Percentiles rank a stretch among this genome's conserved stretches.
phyloP scores from a whole-genome alignment of 2,113 vertebrate species.

The Gnathonemus echidnorhynchus region DNA sequence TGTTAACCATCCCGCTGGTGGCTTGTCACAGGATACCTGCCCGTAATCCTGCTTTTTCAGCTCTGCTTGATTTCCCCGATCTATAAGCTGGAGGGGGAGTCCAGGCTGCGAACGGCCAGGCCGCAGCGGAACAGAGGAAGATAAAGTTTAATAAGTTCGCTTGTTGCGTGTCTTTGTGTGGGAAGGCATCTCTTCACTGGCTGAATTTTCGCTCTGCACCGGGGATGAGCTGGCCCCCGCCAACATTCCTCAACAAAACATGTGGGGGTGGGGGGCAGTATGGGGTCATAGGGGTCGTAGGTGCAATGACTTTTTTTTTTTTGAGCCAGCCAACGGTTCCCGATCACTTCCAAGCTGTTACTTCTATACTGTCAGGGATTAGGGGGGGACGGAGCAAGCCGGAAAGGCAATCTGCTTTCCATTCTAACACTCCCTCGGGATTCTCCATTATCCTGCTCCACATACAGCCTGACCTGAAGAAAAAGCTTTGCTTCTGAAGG shows the following conservation, averaged over 20 bases:
- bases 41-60: neutral
- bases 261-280: neutral
- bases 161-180: neutral
- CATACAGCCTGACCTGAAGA: conserved; percentile 64
- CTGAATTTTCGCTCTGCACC: neutral
- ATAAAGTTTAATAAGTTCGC: neutral
- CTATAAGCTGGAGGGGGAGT: neutral
- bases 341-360: conserved; percentile 65
- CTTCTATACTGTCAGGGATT: conserved; percentile 61
- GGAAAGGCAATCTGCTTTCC: conserved; percentile 66
- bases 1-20: neutral
- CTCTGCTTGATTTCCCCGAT: neutral
- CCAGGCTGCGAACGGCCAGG: neutral
- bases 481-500: conserved; percentile 72
- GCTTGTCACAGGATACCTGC: neutral
- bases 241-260: conserved; percentile 8
- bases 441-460: conserved; percentile 77
- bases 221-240: neutral
- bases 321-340: conserved; percentile 53
- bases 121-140: neutral
- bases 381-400: conserved; percentile 55
- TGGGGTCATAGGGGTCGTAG: conserved; percentile 38
- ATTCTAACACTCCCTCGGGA: conserved; percentile 73
- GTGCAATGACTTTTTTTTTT: conserved; percentile 39
- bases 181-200: neutral